A percentile compares a stretch with the other conserved stretches of the same genome.
Conservation (phyloP, 2,113 vertebrate genomes). For the Cephalopterus ornatus region DNA sequence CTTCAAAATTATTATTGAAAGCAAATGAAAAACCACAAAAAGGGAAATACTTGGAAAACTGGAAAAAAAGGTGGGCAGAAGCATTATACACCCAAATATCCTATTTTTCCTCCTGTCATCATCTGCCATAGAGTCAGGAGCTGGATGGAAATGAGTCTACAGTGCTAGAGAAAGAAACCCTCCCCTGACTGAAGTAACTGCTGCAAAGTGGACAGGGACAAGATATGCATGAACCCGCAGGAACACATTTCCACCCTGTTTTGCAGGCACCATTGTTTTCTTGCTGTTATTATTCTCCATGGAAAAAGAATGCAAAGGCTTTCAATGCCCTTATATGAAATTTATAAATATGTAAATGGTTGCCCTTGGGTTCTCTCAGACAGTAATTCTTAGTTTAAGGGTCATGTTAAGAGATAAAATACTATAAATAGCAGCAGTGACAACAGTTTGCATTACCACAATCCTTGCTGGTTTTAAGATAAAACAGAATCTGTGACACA, state of each 20-base stretch:
- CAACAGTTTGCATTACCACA: neutral
- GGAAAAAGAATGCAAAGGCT: neutral
- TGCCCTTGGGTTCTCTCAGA: neutral
- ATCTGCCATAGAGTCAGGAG: neutral
- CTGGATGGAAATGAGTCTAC: neutral
- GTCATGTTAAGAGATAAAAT: neutral
- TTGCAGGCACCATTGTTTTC: neutral
- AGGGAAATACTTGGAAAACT: neutral
- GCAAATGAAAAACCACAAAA: neutral
- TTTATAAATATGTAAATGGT: neutral
- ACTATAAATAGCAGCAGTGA: neutral
- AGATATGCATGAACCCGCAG: accelerated
- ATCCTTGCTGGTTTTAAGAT: neutral
- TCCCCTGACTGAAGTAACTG: neutral
- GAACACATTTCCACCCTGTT: neutral
- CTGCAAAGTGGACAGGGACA: neutral
- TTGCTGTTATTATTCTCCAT: neutral
- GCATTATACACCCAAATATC: neutral
- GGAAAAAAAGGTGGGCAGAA: neutral
- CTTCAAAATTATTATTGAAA: neutral
- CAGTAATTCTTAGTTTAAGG: neutral
- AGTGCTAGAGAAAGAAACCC: neutral
- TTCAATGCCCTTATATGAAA: accelerated
- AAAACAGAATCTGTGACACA: neutral
- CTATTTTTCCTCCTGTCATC: neutral